Base-by-base conservation (phyloP, 2,797 vertebrate species). In the Poeciliopsis infans region DNA sequence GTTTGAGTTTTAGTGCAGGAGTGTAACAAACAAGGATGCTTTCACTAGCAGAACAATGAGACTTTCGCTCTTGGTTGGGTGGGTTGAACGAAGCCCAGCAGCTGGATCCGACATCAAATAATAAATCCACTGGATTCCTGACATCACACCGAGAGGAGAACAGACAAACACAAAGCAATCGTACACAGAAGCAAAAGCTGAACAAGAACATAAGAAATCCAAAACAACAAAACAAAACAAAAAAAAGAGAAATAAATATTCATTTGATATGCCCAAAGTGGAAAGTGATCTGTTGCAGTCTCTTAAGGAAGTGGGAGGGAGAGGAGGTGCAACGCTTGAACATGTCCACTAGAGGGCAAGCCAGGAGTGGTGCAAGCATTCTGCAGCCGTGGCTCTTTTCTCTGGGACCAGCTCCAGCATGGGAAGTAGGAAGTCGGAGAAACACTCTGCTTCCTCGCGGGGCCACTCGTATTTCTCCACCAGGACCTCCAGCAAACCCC, bases 401-500 rank as follows among this genome's bases (percentile, higher is more conserved):
- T 99, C 98, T 0, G 98, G 97, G 88, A 98, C 90, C 88, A 99
- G 95, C 94, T 99, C 98, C 94, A 99, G 85, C 98, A 99, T 99
- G 31, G 98, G 98, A 49, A 98, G 92, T 83, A 99, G 95, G 95
- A 99, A 99, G 94, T 98, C 97, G 25, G 97, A 94, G 93, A 99
- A 99, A 84, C 95, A 96, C 80, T 97, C 96, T 0, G 98, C 98
- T 85, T 99, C 97, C 4, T 97, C 97, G 6, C 94, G 96, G 86
- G 96, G 82, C 98, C 98, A 99, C 91, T 99, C 97, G 0, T 99
- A 99, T 91, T 99, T 99, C 92, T 99, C 98, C 59, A 98, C 90
- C 79, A 99, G 94, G 84, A 99, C 98, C 91, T 99, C 98, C 87
- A 97, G 95, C 83, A 99, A 95, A 71, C 97, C 98, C n/a, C n/a